These are phyloP conservation scores for Halcyon chelicuti DNA, from an alignment of 2,797 vertebrate species.

Conservation along the genomic window DNA sequence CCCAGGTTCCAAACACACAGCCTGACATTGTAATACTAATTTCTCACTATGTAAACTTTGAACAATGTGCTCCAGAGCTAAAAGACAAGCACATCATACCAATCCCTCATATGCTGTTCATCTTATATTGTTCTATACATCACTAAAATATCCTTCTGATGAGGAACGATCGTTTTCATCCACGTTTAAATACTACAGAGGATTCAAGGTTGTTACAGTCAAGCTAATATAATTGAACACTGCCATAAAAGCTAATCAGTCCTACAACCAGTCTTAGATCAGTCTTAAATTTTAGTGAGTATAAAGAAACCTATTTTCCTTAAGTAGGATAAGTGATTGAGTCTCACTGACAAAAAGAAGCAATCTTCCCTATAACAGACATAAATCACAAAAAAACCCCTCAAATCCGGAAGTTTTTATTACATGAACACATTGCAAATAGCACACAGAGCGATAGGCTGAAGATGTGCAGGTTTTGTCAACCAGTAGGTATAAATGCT, in stretches of 20 bases:
- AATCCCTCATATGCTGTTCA: background rate
- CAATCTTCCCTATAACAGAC: background rate
- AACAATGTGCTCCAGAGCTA: background rate
- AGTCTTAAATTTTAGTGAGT: conserved; percentile 12
- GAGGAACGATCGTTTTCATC: background rate
- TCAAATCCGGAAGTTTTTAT: background rate
- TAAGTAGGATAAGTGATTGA: background rate
- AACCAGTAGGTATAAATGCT: background rate
- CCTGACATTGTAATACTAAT: background rate
- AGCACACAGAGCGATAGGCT: background rate
- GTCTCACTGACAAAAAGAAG: background rate
- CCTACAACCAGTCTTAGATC: background rate
- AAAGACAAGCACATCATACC: background rate
- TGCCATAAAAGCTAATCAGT: background rate
- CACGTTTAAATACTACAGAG: background rate
- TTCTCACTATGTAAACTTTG: background rate
- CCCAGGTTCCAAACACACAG: background rate
- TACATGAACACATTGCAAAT: background rate
- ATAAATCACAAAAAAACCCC: background rate
- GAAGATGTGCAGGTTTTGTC: background rate
- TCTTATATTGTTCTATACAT: background rate
- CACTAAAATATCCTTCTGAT: background rate
- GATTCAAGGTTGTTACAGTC: background rate
- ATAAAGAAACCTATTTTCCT: background rate
- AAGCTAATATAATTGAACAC: background rate